These are phyloP conservation scores for Corythoichthys intestinalis DNA, from an alignment of 2,113 vertebrate species.

Conservation along the genomic window DNA sequence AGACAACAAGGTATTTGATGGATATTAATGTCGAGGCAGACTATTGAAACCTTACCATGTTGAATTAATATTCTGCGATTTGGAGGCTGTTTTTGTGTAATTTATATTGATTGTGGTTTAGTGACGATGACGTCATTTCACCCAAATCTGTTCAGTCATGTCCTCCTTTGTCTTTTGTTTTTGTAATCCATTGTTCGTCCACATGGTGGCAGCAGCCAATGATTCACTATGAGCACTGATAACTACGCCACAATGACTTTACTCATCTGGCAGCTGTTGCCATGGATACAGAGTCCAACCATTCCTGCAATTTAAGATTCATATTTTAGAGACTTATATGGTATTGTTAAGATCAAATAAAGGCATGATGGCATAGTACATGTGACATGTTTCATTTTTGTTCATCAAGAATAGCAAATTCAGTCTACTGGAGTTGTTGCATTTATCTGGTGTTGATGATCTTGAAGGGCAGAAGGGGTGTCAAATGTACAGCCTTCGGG, in stretches of 20 bases:
- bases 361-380: constrained; percentile 15
- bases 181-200: constrained; percentile 56
- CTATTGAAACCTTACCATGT: not conserved
- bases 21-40: not conserved
- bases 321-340: constrained; percentile 52
- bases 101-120: not conserved
- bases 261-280: constrained; percentile 79
- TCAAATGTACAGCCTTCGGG: too few relatives aligned
- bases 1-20: too few relatives aligned
- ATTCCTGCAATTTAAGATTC: constrained; percentile 50
- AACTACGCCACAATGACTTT: constrained; percentile 36
- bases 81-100: too few relatives aligned
- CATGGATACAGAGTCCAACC: constrained; percentile 77
- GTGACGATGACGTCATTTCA: not conserved
- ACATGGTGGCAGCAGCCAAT: constrained; percentile 77
- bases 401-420: not conserved
- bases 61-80: not conserved
- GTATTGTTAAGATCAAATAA: constrained; percentile 61
- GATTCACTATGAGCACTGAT: constrained; percentile 40
- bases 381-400: not conserved
- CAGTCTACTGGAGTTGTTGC: not conserved
- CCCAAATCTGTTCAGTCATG: not conserved
- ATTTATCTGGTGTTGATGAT: not conserved
- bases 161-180: constrained; percentile 35
- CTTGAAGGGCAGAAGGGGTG: not conserved